phyloP scores from a whole-genome alignment of 2,888 invertebrate species.

The Eupithecia centaureata region DNA sequence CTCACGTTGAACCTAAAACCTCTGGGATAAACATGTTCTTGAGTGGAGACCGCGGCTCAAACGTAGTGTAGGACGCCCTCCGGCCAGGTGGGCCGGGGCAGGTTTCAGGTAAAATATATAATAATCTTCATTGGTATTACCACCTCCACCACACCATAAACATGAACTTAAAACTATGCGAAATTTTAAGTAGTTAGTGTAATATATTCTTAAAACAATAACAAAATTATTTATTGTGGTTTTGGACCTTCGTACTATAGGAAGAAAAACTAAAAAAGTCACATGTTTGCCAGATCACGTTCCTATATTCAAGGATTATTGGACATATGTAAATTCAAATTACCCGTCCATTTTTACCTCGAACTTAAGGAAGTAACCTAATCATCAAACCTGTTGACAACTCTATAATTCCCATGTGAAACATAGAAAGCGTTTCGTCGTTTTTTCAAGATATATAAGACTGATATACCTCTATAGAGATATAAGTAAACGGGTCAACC shows the following conservation, averaged over 20 bases:
- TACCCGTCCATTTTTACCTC: conserved; percentile 18
- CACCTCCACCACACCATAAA: background rate
- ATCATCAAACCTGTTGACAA: conserved; percentile 12
- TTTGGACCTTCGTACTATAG: conserved; percentile 7
- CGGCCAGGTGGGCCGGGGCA: too few species aligned
- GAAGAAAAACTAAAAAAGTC: conserved; percentile 18
- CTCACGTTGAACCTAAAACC: too few species aligned
- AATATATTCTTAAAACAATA: background rate
- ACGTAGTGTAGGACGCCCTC: too few species aligned
- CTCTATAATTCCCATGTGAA: conserved; percentile 16
- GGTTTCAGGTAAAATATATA: too few species aligned
- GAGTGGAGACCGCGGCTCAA: too few species aligned
- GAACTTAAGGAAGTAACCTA: conserved; percentile 33
- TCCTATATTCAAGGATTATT: conserved; percentile 16
- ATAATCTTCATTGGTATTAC: too few species aligned
- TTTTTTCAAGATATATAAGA: too few species aligned
- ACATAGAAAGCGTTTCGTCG: conserved; percentile 21
- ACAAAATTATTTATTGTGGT: background rate
- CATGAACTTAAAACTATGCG: background rate
- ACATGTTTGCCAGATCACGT: conserved; percentile 14
- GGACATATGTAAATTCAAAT: conserved; percentile 11
- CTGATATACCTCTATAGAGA: too few species aligned
- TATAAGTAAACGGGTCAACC: too few species aligned
- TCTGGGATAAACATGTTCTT: too few species aligned
- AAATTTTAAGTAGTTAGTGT: background rate